Evolutionary conservation across 2,888 invertebrate species (phyloP), one percentile per base, ranked within the genome.

Genomic region (Oscheius sp.): DNA sequence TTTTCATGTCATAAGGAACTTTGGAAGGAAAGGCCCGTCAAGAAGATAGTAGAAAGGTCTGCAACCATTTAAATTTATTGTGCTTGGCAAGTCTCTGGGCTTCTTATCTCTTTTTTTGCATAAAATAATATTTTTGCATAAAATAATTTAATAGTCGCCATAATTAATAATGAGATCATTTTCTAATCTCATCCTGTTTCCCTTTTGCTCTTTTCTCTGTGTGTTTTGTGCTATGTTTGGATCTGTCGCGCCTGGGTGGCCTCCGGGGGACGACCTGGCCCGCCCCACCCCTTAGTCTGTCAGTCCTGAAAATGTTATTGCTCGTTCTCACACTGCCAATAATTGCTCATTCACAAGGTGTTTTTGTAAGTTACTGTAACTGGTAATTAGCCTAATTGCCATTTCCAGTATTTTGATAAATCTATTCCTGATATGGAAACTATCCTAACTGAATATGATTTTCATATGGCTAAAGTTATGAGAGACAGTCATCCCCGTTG

Each of bases 381-480:
- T 25, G 18, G 41, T 25, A 53, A 56, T 9, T 25, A n/a, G 21
- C 12, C 25, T 56, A 16, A 58, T 70, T 25, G 13, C 16, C 43
- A 7, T 9, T 83, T 86, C 49, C 75, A 87, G 87, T 87, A 72
- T 76, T 85, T 85, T 69, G 85, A 87, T 69, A 78, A 85, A 49
- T 73, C 79, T 1, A 71, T 86, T 7, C 81, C 86, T 6, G 87
- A 87, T 29, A 79, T 74, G 46, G 87, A 87, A 69, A 84, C 86
- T 12, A 29, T 76, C 5, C 77, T 87, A 43, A 84, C 81, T 0
- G 83, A 81, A 7, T 77, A 80, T 52, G 87, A 87, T 59, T 86
- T 83, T 69, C 74, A 76, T 59, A 78, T 77, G 76, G 76, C 77
- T 41, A 66, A 72, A 2, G 72, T 59, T 1, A 72, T 69, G 35